phyloP scores from a whole-genome alignment of 2,113 vertebrate species.

The Tricholaema leucomelas region DNA sequence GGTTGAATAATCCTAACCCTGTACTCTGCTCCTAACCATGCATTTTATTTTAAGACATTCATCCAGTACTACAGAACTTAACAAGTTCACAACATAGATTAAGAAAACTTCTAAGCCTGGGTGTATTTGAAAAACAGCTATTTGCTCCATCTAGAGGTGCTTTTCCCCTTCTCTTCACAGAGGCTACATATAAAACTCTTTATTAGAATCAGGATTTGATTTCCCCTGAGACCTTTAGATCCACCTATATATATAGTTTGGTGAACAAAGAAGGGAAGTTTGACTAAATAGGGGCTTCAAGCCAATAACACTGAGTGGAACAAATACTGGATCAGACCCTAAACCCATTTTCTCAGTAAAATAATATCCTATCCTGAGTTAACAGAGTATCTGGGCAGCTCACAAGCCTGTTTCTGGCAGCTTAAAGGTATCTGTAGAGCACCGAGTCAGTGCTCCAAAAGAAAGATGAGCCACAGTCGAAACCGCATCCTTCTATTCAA shows the following conservation, averaged over 20 bases:
- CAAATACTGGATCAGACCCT: conserved; percentile 18
- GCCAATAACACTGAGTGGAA: conserved; percentile 12
- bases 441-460: neutral
- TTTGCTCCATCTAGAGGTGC: conserved; percentile 14
- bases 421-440: neutral
- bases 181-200: neutral
- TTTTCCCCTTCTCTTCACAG: neutral
- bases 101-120: neutral
- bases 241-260: conserved; percentile 16
- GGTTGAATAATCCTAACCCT: neutral
- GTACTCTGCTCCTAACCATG: neutral
- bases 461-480: neutral
- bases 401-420: neutral
- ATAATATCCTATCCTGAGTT: neutral
- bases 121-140: neutral
- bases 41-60: neutral
- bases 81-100: neutral
- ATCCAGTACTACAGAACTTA: neutral
- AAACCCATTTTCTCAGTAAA: conserved; percentile 4
- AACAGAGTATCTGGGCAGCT: neutral
- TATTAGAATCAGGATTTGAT: neutral
- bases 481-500: neutral
- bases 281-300: conserved; percentile 26
- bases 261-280: conserved; percentile 53
- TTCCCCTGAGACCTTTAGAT: neutral